A percentile compares a stretch with the other conserved stretches of the same genome.
These are phyloP conservation scores for Troglohyphantes excavatus DNA, from an alignment of 2,888 invertebrate species.

Conservation along the genomic window DNA sequence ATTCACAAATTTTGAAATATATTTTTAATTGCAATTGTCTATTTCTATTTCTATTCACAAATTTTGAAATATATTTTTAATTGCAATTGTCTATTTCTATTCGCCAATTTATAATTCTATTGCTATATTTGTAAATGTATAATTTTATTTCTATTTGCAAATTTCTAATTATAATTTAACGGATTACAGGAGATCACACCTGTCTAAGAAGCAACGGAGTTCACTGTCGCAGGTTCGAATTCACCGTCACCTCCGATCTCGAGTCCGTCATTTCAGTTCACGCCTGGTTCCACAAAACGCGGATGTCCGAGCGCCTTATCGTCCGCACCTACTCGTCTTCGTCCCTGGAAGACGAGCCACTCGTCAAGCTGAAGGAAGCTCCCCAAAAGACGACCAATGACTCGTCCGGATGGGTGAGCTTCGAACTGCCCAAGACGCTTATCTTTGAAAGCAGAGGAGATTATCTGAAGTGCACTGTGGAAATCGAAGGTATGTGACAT, in stretches of 20 bases:
- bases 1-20: too few relatives aligned
- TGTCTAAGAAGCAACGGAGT: constrained; percentile 1
- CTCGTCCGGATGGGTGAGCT: background rate
- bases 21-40: too few relatives aligned
- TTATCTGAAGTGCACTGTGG: background rate
- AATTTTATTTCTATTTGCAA: too few relatives aligned
- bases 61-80: too few relatives aligned
- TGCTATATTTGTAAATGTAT: too few relatives aligned
- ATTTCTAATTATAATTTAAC: too few relatives aligned
- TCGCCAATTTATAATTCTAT: too few relatives aligned
- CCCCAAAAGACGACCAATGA: background rate
- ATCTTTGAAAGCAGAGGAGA: background rate
- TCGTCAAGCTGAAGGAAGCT: constrained; percentile 23
- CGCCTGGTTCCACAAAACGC: constrained; percentile 17
- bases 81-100: too few relatives aligned
- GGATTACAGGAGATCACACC: background rate
- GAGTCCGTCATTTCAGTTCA: constrained; percentile 32
- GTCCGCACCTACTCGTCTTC: constrained; percentile 7
- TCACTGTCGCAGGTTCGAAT: constrained; percentile 24
- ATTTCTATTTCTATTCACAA: too few relatives aligned
- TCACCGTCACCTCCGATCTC: constrained; percentile 1
- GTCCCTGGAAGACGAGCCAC: background rate
- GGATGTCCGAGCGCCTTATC: background rate
- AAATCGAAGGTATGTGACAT: constrained; percentile 53
- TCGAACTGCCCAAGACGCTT: constrained; percentile 22